Evolutionary conservation across 92 coral and sea anemone species (phyloP), one percentile per base, ranked within the genome.

Genomic region (Paragorgia papillata): DNA sequence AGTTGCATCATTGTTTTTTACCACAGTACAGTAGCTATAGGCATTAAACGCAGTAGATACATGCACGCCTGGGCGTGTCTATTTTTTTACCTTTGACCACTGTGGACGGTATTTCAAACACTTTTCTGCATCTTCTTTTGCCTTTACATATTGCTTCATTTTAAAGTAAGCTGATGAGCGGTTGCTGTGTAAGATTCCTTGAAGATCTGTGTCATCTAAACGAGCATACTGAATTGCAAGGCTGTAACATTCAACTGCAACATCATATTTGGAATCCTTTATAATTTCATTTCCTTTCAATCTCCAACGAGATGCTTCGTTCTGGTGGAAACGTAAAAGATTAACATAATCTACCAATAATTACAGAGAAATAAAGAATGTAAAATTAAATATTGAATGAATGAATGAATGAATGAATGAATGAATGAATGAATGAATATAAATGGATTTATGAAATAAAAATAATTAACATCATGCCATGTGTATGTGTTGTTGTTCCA

Each of bases 11-110:
- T n/a, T n/a, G n/a, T n/a, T n/a, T n/a, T n/a, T n/a, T n/a, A n/a
- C n/a, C n/a, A n/a, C n/a, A n/a, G n/a, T n/a, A n/a, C n/a, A n/a
- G n/a, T n/a, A n/a, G n/a, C n/a, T n/a, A n/a, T n/a, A n/a, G n/a
- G n/a, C n/a, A n/a, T n/a, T n/a, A n/a, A n/a, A n/a, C n/a, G n/a
- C n/a, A n/a, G n/a, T n/a, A n/a, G n/a, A n/a, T n/a, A n/a, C n/a
- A n/a, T n/a, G n/a, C n/a, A n/a, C n/a, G n/a, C n/a, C n/a, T n/a
- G n/a, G n/a, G n/a, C n/a, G n/a, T n/a, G n/a, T n/a, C n/a, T n/a
- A n/a, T n/a, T n/a, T n/a, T n/a, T n/a, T n/a, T n/a, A 91, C 97
- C 90, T 89, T 83, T 9, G 85, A 86, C 97, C 97, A 91, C 17
- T 82, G 74, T 9, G 88, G 90, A 18, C 86, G 80, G 4, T 54